Base-by-base conservation (phyloP, 2,888 invertebrate genomes). In the Ichneumoninae sp. region DNA sequence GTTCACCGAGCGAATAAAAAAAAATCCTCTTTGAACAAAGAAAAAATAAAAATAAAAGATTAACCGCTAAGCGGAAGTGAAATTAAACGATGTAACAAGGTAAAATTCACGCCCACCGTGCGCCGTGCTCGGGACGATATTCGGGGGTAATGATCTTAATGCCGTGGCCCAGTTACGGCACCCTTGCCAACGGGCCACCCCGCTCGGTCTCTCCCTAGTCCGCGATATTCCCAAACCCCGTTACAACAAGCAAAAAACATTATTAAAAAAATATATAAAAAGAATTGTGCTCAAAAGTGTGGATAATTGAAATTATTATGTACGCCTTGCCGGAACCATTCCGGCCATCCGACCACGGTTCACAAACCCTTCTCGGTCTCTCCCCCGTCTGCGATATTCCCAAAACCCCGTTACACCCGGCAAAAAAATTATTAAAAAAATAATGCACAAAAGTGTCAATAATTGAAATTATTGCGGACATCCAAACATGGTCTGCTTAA, bases 111-210 rank as follows among this genome's bases (percentile, higher is more conserved):
- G 3, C 22, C 22, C 26, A 26, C 10, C 22, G 22, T 57, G 22
- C 22, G 8, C 7, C 44, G 13, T 26, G 22, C 13, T 57, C 13
- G 57, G 10, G 10, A 57, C 10, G 13, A 19, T 8, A 57, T 57
- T 13, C 26, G 57, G 26, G 13, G 26, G 22, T 57, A 26, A 57
- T 57, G 57, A 57, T 57, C 57, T 57, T 57, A 57, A 57, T 57
- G 10, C 57, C 22, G 26, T 57, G 57, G 22, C 57, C 57, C 57
- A 57, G 57, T 57, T 57, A 26, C 57, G 57, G 22, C 57, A 47
- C 44, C 44, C 44, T 22, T 22, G 13, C 57, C 8, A 26, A 57
- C 57, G 57, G 13, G 26, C 22, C 2, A 22, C 3, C 57, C 26
- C 10, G 10, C 22, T 57, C 57, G n/a, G 13, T 26, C 13, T 57